Evolutionary conservation across 2,888 invertebrate genomes (phyloP), one percentile per base, ranked within the genome.

Genomic region (Dasysyrphus albostriatus): DNA sequence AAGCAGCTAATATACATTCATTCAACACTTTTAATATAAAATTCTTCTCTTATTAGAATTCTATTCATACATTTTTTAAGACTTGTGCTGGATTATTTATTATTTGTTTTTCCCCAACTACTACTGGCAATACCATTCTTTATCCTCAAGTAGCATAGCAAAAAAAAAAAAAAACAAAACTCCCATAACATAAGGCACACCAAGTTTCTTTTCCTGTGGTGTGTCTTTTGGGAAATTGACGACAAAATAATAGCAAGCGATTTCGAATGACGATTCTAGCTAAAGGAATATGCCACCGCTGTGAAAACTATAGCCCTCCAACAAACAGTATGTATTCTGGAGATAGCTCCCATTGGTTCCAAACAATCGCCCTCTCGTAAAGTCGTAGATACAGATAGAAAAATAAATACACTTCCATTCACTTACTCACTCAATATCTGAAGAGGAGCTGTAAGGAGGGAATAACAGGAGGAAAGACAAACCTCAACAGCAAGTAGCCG

Each of bases 241-340:
- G 44, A 77, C 61, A 47, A 42, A 59, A 69, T 69, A 74, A 74
- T 74, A 47, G 51, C 59, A 75, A 79, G 24, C 74, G 56, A 49
- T 80, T 84, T 58, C 32, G 32, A 49, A 32, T 77, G 54, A 58
- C 80, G 37, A 37, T 47, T 73, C 39, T 32, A 73, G 70, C 44
- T 54, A 49, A 51, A 74, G 74, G 56, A 83, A 83, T 70, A 51
- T 82, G 72, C 80, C 77, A 78, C 47, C 74, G 74, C 78, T 69
- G 70, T 69, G 74, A 83, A 83, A 83, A 73, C 83, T 59, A 73
- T 73, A 69, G 61, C 74, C 56, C 42, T 67, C 69, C 59, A 34
- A 59, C 58, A 77, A 61, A 75, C 70, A 63, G 58, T 49, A 24
- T 32, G 32, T 70, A 39, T 39, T 67, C 24, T 19, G 34, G 39